These are phyloP conservation scores for Paramisgurnus dabryanus DNA, from an alignment of 2,113 vertebrate species.

Conservation along the genomic window DNA sequence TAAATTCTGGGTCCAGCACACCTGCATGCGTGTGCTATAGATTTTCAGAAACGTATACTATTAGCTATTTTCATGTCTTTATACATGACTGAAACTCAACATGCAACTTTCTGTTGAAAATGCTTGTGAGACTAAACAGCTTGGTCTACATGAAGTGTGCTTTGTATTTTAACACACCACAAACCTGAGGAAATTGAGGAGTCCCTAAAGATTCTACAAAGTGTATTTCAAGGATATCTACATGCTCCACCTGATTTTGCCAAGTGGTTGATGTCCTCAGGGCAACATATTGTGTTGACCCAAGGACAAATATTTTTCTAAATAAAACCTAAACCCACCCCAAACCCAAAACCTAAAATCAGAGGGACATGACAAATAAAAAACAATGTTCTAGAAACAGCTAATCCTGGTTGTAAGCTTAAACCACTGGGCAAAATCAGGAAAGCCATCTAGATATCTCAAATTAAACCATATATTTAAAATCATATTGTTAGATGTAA, in stretches of 20 bases:
- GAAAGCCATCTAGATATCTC: too few species aligned
- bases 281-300: too few species aligned
- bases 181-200: conserved; percentile 12
- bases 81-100: background rate
- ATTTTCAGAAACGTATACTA: background rate
- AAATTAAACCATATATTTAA: conserved; percentile 7
- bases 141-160: conserved; percentile 5
- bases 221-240: conserved; percentile 18
- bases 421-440: too few species aligned
- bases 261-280: too few species aligned
- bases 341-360: too few species aligned
- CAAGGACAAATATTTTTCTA: too few species aligned
- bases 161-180: conserved; percentile 39
- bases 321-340: too few species aligned
- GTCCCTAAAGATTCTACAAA: background rate
- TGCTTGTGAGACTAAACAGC: background rate
- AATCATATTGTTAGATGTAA: background rate
- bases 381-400: too few species aligned
- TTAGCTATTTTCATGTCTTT: background rate
- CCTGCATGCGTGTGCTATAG: background rate
- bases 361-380: too few species aligned
- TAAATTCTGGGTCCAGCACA: background rate
- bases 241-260: too few species aligned
- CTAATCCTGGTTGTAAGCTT: too few species aligned
- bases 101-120: conserved; percentile 15